These are phyloP conservation scores for Ramphastos sulfuratus DNA, from an alignment of 2,113 vertebrate species.

Conservation along the genomic window DNA sequence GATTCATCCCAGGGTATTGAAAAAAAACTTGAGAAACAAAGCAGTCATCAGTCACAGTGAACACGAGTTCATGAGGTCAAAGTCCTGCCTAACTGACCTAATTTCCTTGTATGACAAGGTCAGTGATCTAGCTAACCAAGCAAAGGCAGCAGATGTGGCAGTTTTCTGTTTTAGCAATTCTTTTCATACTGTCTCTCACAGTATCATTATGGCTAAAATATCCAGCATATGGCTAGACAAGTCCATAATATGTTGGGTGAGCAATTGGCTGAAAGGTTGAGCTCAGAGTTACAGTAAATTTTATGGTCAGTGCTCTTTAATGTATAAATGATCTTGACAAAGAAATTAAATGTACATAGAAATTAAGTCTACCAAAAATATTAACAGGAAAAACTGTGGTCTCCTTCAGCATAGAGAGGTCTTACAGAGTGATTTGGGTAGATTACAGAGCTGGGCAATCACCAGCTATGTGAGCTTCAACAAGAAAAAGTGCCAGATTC, in stretches of 20 bases:
- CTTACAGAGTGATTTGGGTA: background rate
- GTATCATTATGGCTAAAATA: background rate
- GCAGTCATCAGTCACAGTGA: background rate
- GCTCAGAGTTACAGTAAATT: background rate
- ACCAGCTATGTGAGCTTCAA: background rate
- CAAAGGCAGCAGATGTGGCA: background rate
- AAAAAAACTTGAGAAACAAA: background rate
- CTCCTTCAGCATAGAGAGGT: background rate
- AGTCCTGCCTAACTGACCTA: background rate
- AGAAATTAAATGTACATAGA: background rate
- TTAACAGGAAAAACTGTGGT: background rate
- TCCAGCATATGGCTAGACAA: background rate
- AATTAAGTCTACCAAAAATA: background rate
- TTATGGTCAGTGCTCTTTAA: background rate
- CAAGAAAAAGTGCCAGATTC: background rate
- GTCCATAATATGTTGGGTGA: rapidly evolving
- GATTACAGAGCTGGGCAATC: background rate
- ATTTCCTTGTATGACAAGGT: background rate
- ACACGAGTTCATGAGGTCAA: rapidly evolving
- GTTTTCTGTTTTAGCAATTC: background rate
- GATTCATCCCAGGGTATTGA: background rate
- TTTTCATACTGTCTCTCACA: background rate
- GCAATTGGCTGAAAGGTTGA: rapidly evolving
- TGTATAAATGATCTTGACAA: background rate
- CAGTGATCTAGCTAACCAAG: background rate